phyloP scores from a whole-genome alignment of 2,888 invertebrate species.

The Chymomyza fuscimana region DNA sequence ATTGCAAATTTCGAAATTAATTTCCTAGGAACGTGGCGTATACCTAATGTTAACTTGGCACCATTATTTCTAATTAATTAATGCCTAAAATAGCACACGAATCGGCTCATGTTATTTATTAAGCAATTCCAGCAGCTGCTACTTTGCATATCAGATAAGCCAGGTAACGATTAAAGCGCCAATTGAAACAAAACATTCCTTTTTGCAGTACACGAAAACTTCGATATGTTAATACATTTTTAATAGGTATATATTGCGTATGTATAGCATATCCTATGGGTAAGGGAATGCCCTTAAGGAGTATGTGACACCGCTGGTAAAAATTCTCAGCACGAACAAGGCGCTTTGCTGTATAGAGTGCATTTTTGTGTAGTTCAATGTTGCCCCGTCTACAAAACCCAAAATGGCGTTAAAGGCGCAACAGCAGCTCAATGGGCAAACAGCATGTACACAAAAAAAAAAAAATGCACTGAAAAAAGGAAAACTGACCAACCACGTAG shows the following conservation, averaged over 20 bases:
- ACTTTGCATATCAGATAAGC: constrained; percentile 13
- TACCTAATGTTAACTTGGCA: constrained; percentile 31
- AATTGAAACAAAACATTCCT: background rate
- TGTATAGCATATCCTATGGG: too few species aligned
- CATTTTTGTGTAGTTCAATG: constrained; percentile 29
- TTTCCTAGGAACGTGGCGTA: constrained; percentile 21
- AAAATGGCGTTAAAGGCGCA: background rate
- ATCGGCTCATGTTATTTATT: constrained; percentile 49
- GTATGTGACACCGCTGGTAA: too few species aligned
- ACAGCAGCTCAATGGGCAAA: background rate
- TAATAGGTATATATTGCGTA: background rate
- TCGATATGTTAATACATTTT: background rate
- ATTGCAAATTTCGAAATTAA: constrained; percentile 43
- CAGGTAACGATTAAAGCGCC: background rate
- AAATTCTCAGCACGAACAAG: too few species aligned
- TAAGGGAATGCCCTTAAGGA: too few species aligned
- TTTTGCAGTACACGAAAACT: background rate
- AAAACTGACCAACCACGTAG: too few species aligned
- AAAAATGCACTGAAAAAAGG: constrained; percentile 11
- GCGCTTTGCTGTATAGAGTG: constrained; percentile 25
- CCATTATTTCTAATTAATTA: constrained; percentile 69
- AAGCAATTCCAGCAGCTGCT: constrained; percentile 25
- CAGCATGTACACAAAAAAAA: constrained; percentile 1
- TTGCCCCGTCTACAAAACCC: constrained; percentile 1
- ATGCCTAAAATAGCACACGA: constrained; percentile 42